Conservation (phyloP, 2,113 vertebrate genomes). For the Tetraodon nigroviridis region DNA sequence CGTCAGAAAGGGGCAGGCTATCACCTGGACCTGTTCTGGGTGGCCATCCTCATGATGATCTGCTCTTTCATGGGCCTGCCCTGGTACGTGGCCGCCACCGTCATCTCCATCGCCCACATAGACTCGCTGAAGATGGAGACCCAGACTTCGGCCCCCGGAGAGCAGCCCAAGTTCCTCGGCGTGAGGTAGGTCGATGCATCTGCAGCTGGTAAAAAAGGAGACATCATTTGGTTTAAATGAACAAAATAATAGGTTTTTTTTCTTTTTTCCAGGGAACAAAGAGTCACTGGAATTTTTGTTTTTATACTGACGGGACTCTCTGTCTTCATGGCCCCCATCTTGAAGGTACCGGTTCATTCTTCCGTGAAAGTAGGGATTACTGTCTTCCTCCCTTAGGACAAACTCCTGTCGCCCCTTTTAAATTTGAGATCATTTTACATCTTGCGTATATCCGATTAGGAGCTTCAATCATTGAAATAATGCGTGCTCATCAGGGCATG, state of each 20-base stretch:
- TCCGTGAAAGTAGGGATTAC: slow-evolving; percentile 46
- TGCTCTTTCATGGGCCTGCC: slow-evolving; percentile 97
- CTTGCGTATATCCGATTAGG: slow-evolving; percentile 51
- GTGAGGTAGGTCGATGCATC: slow-evolving; percentile 79
- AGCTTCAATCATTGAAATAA: slow-evolving; percentile 36
- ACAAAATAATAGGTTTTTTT: not conserved
- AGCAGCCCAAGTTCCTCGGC: slow-evolving; percentile 94
- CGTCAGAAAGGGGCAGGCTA: slow-evolving; percentile 95
- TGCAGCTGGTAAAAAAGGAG: not conserved
- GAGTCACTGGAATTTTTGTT: slow-evolving; percentile 88
- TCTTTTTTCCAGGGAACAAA: slow-evolving; percentile 83
- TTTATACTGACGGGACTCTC: slow-evolving; percentile 94
- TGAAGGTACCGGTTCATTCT: slow-evolving; percentile 82
- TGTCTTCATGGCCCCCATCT: slow-evolving; percentile 96
- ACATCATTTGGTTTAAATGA: too few relatives aligned
- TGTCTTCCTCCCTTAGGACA: slow-evolving; percentile 48
- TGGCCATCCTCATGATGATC: slow-evolving; percentile 87
- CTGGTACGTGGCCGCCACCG: slow-evolving; percentile 96
- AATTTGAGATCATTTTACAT: slow-evolving; percentile 36
- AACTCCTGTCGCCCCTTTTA: slow-evolving; percentile 24
- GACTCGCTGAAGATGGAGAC: slow-evolving; percentile 99
- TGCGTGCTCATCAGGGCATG: slow-evolving; percentile 45
- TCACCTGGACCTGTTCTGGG: slow-evolving; percentile 95
- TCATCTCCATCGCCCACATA: slow-evolving; percentile 97
- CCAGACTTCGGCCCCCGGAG: slow-evolving; percentile 91